These are phyloP conservation scores for Petroica traversi DNA, from an alignment of 2,113 vertebrate species.

Conservation along the genomic window DNA sequence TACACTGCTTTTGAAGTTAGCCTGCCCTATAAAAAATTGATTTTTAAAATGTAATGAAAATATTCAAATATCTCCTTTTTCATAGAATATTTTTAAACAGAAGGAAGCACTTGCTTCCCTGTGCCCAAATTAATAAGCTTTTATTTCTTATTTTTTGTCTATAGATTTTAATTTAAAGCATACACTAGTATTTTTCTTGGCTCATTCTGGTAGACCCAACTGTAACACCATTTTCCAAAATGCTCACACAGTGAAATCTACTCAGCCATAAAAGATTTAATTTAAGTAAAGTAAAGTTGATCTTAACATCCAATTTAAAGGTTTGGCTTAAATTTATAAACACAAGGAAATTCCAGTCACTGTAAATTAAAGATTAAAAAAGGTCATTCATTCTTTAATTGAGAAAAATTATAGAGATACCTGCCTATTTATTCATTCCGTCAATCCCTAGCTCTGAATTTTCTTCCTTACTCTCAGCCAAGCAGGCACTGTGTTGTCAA, in stretches of 20 bases:
- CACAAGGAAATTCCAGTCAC: background rate
- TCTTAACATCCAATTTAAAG: background rate
- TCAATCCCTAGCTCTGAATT: background rate
- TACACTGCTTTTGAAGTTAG: background rate
- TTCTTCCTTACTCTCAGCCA: background rate
- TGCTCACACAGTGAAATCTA: background rate
- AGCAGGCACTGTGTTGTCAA: background rate
- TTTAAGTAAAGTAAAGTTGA: background rate
- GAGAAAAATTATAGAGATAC: background rate
- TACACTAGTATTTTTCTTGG: background rate
- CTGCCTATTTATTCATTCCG: background rate
- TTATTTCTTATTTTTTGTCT: background rate
- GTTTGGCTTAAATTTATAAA: background rate
- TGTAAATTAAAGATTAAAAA: background rate
- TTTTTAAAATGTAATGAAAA: background rate
- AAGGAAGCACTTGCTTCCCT: background rate
- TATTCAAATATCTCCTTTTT: background rate
- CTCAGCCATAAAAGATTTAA: background rate
- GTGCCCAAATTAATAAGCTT: background rate
- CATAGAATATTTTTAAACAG: background rate
- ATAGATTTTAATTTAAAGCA: background rate
- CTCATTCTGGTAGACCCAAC: background rate
- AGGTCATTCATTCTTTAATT: background rate
- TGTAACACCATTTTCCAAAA: conserved; percentile 2
- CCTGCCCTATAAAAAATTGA: background rate